Conservation (phyloP, 2,113 vertebrate genomes). For the Cololabis saira region DNA sequence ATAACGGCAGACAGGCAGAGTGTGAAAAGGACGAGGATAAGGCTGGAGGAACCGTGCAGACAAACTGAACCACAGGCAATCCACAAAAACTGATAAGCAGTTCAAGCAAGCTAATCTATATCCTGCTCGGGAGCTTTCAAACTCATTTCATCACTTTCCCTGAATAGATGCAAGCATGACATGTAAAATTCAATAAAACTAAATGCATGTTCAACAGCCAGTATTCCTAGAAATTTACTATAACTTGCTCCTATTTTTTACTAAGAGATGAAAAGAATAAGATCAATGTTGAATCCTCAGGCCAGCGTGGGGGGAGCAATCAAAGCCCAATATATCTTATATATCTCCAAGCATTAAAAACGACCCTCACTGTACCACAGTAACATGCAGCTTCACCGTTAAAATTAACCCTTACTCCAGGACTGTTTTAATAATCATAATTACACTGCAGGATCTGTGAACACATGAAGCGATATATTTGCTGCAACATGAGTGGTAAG, state of each 20-base stretch:
- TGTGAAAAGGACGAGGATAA: neutral
- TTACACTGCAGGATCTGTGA: too few species aligned
- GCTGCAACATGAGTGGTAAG: too few species aligned
- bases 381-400: neutral
- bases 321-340: neutral
- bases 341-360: neutral
- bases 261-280: neutral
- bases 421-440: neutral
- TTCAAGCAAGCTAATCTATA: neutral
- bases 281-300: neutral
- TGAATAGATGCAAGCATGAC: too few species aligned
- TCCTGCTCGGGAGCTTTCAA: neutral
- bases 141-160: neutral
- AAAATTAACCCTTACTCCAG: neutral
- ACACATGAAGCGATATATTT: too few species aligned
- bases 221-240: neutral
- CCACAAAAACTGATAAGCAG: neutral
- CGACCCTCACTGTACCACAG: neutral
- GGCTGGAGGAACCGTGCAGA: slow-evolving; percentile 7
- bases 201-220: neutral
- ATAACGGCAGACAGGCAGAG: neutral
- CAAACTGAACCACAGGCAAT: slow-evolving; percentile 10
- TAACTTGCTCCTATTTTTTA: neutral
- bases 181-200: neutral
- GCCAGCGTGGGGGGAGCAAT: neutral